Conservation (phyloP, 2,797 vertebrate genomes). For the Alosa sapidissima region DNA sequence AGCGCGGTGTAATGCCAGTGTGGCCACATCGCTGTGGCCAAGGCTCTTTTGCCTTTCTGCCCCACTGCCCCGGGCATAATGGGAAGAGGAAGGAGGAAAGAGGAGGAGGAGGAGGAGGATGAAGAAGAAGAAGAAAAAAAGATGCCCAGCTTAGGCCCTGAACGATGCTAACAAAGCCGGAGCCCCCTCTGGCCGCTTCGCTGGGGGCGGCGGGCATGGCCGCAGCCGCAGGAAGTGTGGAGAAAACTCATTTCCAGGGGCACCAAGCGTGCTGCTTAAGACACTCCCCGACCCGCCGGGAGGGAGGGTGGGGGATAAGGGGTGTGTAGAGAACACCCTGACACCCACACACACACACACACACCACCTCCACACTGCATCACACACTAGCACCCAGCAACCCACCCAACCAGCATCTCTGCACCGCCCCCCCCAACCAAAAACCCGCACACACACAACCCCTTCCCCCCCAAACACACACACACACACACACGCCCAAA, state of each 20-base stretch:
- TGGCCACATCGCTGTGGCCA: conserved; percentile 76
- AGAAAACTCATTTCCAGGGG: conserved; percentile 76
- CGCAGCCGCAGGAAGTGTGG: conserved; percentile 69
- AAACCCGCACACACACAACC: not conserved
- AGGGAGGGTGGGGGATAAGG: not conserved
- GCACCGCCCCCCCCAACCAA: not conserved
- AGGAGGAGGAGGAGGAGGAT: conserved; percentile 57
- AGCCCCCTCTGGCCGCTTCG: conserved; percentile 44
- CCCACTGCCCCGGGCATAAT: conserved; percentile 76
- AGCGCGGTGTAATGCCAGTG: conserved; percentile 73
- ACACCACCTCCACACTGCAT: not conserved
- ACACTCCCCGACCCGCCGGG: conserved; percentile 42
- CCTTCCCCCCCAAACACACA: not conserved
- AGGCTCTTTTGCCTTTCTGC: conserved; percentile 77
- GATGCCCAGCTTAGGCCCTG: conserved; percentile 42
- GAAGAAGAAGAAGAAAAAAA: not conserved
- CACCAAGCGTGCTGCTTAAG: conserved; percentile 72
- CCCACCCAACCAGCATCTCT: too few relatives aligned
- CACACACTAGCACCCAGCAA: not conserved
- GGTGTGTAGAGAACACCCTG: not conserved
- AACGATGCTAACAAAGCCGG: conserved; percentile 70
- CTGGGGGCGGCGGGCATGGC: conserved; percentile 67
- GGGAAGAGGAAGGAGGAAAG: conserved; percentile 71
- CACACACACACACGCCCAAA: not conserved
- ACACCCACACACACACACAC: not conserved